Percentiles rank a stretch among this genome's conserved stretches.
Evolutionary conservation across 2,797 vertebrate genomes (phyloP).

Genomic region (Dendrocincla fuliginosa): DNA sequence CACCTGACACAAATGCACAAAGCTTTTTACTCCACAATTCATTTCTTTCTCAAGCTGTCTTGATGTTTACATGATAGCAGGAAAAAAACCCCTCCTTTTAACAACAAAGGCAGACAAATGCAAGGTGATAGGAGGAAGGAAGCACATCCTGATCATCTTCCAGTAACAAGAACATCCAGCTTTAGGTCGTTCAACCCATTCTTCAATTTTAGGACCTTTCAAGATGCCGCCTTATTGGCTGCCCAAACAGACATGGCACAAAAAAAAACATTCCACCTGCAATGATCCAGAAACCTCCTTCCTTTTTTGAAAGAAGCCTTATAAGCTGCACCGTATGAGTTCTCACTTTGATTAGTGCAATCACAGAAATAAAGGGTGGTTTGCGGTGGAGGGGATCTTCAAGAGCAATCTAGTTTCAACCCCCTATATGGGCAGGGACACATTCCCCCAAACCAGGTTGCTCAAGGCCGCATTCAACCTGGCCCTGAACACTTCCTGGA

Average conservation of each 20-base stretch:
- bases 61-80: neutral
- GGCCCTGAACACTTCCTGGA: neutral
- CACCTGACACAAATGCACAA: neutral
- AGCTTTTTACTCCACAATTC: neutral
- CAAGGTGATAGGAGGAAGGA: constrained; percentile 1
- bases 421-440: neutral
- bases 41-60: neutral
- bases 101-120: neutral
- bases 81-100: neutral
- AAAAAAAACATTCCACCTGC: neutral
- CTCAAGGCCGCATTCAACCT: neutral
- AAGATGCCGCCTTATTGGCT: neutral
- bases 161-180: neutral
- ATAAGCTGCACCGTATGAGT: neutral
- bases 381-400: neutral
- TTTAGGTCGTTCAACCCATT: neutral
- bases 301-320: neutral
- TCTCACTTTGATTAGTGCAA: neutral
- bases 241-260: neutral
- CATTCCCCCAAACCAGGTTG: neutral
- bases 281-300: neutral
- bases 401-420: neutral
- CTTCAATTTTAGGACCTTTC: neutral
- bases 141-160: neutral
- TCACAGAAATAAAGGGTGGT: neutral